Conservation (phyloP, 2,797 vertebrate genomes). For the Corythornis leucogaster region DNA sequence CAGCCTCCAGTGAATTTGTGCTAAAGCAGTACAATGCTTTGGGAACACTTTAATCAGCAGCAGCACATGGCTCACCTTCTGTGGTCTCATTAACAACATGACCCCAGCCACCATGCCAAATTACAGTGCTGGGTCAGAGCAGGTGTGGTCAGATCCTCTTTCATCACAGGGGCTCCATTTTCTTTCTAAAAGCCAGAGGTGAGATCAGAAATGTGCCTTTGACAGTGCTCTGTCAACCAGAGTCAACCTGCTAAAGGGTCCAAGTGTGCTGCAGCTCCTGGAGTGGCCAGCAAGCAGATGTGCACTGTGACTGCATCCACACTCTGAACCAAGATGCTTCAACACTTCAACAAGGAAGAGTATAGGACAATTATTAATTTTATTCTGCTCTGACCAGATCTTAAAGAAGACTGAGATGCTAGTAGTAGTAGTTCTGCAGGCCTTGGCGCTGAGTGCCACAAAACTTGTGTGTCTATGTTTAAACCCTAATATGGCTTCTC, state of each 20-base stretch:
- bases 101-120: background rate
- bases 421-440: background rate
- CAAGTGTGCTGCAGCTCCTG: rapidly evolving
- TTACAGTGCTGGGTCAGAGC: background rate
- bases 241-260: background rate
- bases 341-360: background rate
- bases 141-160: background rate
- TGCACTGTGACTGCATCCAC: background rate
- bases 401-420: background rate
- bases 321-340: background rate
- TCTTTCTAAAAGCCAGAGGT: background rate
- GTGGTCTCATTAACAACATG: background rate
- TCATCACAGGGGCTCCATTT: background rate
- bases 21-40: background rate
- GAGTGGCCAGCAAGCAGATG: background rate
- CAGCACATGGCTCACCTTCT: background rate
- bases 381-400: background rate
- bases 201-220: background rate
- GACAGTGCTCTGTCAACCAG: background rate
- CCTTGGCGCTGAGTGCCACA: background rate
- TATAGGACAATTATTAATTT: background rate
- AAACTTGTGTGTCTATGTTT: background rate
- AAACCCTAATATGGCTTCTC: background rate
- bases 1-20: background rate
- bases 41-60: background rate